Base-by-base conservation (phyloP, 92 coral and sea anemone species). In the Umimayanthus chanpuru region DNA sequence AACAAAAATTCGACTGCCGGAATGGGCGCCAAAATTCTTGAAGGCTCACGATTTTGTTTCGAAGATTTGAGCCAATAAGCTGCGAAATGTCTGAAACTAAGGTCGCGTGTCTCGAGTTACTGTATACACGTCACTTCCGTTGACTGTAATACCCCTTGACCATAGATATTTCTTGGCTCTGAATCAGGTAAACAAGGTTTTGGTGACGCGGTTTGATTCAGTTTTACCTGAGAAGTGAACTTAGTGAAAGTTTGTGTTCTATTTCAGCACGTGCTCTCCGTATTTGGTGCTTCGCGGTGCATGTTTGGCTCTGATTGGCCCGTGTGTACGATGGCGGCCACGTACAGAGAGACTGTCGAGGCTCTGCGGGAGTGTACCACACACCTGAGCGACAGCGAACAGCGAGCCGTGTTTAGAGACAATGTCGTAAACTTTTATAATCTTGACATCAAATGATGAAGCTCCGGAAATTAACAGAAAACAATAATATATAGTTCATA, bases 301-400 rank as follows among this genome's bases (percentile, higher is more conserved):
- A 80, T 95, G 89, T 95, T 80, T 81, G 98, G 98, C 41, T 95
- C 98, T 39, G 98, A 95, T 89, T 95, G 98, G 98, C 98, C 98
- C 15, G 98, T 95, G 38, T 93, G 96, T 81, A 90, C 91, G 28
- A 21, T 93, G 88, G 94, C 98, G 2, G 93, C 93, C 0, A 88
- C 96, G 11, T 95, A 95, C 89, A 81, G 41, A 25, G 66, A 87
- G 26, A 89, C 88, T 72, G 92, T 88, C 75, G 80, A 90, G 85
- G 82, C 96, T 18, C 86, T 83, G 49, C 76, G 79, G 21, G 86
- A 91, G 77, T 88, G 90, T 28, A 75, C 94, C 11, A 82, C 40
- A 26, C 89, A 90, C 80, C 90, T 93, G 16, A 84, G 83, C 8
- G 91, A 93, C 12, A 73, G 78, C 7, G 96, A 93, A 47, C 94